A percentile compares a stretch with the other conserved stretches of the same genome.
Evolutionary conservation across 64 coral and sea anemone species (phyloP).

Genomic region (Cladopsammia gracilis): DNA sequence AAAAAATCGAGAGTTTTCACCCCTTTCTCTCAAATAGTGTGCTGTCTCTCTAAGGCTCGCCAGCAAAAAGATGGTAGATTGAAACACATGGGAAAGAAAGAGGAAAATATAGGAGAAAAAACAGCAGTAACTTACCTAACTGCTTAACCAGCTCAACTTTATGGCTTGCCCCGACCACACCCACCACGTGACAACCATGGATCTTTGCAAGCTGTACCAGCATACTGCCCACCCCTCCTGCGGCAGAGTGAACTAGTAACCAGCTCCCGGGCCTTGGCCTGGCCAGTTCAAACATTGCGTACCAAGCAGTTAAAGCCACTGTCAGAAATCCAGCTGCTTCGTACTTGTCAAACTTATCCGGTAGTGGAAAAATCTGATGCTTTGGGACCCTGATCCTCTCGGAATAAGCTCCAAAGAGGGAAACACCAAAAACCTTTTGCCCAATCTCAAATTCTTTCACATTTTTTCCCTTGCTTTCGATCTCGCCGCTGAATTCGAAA

Average conservation of each 20-base stretch:
- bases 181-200: conserved; percentile 91
- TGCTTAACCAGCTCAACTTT: conserved; percentile 74
- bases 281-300: conserved; percentile 93
- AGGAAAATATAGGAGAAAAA: too few relatives aligned
- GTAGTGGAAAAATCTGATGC: conserved; percentile 84
- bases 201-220: conserved; percentile 98
- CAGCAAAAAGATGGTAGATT: too few relatives aligned
- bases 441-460: conserved; percentile 92
- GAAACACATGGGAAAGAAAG: too few relatives aligned
- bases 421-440: conserved; percentile 85
- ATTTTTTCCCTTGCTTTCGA: conserved; percentile 82
- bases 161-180: conserved; percentile 85
- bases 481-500: conserved; percentile 98
- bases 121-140: conserved; percentile 56
- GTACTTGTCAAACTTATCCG: conserved; percentile 74
- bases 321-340: conserved; percentile 91
- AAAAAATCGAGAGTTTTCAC: too few relatives aligned
- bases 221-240: conserved; percentile 98
- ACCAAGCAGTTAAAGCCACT: conserved; percentile 95
- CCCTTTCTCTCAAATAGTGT: too few relatives aligned
- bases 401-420: conserved; percentile 94
- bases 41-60: too few relatives aligned
- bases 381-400: conserved; percentile 84
- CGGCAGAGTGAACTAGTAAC: conserved; percentile 96
- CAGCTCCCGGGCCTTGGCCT: conserved; percentile 78